Conservation (phyloP, 2,113 vertebrate species). For the Sylvietta virens region DNA sequence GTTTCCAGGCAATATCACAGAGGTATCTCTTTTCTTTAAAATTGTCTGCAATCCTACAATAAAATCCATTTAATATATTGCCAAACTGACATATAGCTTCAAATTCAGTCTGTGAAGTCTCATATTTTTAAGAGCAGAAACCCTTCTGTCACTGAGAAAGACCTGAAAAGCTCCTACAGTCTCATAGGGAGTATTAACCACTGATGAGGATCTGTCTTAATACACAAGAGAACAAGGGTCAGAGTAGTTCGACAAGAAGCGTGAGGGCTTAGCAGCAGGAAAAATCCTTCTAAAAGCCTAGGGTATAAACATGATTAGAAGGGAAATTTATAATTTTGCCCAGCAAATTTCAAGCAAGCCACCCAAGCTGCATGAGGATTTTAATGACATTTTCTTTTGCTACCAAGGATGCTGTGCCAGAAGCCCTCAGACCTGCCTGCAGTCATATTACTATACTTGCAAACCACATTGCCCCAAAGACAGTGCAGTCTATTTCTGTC, state of each 20-base stretch:
- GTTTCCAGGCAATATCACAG: neutral
- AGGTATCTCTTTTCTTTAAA: neutral
- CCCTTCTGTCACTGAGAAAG: neutral
- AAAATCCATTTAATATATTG: neutral
- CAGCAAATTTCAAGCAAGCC: conserved; percentile 4
- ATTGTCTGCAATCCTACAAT: neutral
- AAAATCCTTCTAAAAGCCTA: conserved; percentile 22
- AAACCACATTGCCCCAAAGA: neutral
- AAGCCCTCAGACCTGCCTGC: neutral
- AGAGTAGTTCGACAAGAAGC: neutral
- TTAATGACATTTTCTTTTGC: neutral
- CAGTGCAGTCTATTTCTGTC: conserved; percentile 22
- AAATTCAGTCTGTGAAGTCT: neutral
- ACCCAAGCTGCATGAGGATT: neutral
- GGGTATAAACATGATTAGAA: conserved; percentile 20
- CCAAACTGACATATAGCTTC: neutral
- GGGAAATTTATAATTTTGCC: conserved; percentile 26
- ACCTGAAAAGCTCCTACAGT: neutral
- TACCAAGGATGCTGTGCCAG: neutral
- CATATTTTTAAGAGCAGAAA: neutral
- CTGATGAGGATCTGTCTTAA: conserved; percentile 26
- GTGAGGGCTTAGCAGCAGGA: conserved; percentile 11
- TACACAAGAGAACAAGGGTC: neutral
- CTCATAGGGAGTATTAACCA: conserved; percentile 20
- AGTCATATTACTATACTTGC: neutral